These are phyloP conservation scores for Bos javanicus DNA, from an alignment of 2,113 vertebrate species.

Conservation along the genomic window DNA sequence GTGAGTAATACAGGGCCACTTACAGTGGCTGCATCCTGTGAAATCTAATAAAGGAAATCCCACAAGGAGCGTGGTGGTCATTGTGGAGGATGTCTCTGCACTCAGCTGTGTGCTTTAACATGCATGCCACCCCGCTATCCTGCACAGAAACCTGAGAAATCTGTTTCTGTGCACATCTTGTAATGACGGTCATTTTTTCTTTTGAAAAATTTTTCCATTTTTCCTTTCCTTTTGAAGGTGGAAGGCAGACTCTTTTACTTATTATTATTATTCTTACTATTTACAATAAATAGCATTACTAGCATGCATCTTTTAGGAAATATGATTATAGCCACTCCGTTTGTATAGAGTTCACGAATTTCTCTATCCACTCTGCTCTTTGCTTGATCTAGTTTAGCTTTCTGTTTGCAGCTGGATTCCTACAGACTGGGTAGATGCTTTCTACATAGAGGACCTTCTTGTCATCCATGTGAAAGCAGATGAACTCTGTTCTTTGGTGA, in stretches of 20 bases:
- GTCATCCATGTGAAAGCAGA: neutral
- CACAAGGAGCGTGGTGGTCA: slow-evolving; percentile 18
- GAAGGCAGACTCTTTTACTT: neutral
- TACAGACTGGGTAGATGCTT: neutral
- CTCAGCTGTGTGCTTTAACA: rapidly evolving
- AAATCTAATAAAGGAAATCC: slow-evolving; percentile 80
- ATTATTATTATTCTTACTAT: neutral
- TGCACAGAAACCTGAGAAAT: neutral
- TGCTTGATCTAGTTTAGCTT: neutral
- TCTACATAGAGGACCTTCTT: neutral
- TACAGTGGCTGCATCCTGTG: slow-evolving; percentile 72
- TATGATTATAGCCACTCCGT: neutral
- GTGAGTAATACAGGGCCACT: slow-evolving; percentile 71
- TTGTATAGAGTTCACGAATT: neutral
- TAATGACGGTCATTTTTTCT: neutral
- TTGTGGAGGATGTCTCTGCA: neutral
- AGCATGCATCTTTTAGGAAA: neutral
- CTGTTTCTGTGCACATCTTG: neutral
- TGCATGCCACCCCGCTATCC: neutral
- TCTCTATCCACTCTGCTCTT: neutral
- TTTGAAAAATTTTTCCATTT: neutral
- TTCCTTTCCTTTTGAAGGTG: neutral
- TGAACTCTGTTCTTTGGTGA: neutral
- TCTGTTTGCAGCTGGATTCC: neutral
- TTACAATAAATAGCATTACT: neutral